Conservation (phyloP, 2,113 vertebrate species). For the Montifringilla adamsi region DNA sequence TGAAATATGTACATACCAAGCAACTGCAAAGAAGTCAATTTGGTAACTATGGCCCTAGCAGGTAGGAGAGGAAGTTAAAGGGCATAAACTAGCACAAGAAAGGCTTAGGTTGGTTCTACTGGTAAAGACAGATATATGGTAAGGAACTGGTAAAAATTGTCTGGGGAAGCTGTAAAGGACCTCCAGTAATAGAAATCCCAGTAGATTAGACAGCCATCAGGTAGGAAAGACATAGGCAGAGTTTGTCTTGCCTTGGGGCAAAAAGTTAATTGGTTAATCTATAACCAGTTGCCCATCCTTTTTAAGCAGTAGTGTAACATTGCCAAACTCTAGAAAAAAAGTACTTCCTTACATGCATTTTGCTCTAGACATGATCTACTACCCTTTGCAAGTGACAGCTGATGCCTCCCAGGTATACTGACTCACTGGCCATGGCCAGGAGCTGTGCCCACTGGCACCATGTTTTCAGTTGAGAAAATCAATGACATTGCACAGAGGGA, state of each 20-base stretch:
- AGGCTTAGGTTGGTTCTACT: background rate
- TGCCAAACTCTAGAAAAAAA: background rate
- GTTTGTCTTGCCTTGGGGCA: background rate
- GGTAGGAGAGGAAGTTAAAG: background rate
- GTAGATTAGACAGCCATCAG: background rate
- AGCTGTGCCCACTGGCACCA: background rate
- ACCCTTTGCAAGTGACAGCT: background rate
- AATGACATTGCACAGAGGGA: background rate
- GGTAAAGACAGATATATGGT: background rate
- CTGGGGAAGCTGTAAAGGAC: background rate
- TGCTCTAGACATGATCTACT: background rate
- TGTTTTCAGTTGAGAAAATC: background rate
- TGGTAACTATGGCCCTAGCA: background rate
- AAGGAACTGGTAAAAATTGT: background rate
- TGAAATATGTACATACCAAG: background rate
- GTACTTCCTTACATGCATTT: background rate
- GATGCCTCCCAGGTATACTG: background rate
- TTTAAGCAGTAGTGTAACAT: background rate
- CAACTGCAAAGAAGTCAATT: background rate
- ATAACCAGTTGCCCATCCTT: background rate
- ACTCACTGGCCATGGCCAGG: background rate
- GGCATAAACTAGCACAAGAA: background rate
- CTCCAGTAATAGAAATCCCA: background rate
- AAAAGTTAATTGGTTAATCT: background rate
- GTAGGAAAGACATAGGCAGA: background rate